phyloP scores from a whole-genome alignment of 1,140 invertebrate species.

The Drosophila ananassae region DNA sequence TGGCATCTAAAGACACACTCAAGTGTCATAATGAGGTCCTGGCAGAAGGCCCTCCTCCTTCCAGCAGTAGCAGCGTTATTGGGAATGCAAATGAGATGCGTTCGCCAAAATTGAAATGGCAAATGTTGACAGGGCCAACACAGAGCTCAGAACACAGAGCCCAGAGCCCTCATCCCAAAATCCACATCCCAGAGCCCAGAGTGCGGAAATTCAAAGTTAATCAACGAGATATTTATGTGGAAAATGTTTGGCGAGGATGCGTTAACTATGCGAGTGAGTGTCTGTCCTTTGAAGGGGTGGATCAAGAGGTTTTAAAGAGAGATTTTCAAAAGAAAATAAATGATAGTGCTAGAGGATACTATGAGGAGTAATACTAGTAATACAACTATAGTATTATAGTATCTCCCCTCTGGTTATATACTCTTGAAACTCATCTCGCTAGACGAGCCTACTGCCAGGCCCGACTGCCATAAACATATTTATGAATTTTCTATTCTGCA shows the following conservation, averaged over 20 bases:
- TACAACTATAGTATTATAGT: no score
- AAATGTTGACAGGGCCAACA: slow-evolving; percentile 60
- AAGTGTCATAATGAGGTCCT: slow-evolving; percentile 53
- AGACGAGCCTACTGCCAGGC: slow-evolving; percentile 6
- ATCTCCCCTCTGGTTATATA: not conserved
- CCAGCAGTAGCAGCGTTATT: slow-evolving; percentile 25
- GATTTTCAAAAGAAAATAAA: no score
- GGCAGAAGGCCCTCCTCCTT: not conserved
- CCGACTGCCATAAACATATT: slow-evolving; percentile 49
- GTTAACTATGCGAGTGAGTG: slow-evolving; percentile 26
- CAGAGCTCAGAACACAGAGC: not conserved
- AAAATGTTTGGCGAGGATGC: slow-evolving; percentile 34
- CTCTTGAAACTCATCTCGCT: slow-evolving; percentile 7
- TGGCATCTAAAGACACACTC: not conserved
- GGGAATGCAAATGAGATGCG: slow-evolving; percentile 63
- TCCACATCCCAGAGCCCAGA: not conserved
- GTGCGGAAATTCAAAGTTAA: slow-evolving; percentile 57
- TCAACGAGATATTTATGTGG: slow-evolving; percentile 66
- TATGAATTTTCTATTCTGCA: slow-evolving; percentile 63
- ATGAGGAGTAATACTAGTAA: no score
- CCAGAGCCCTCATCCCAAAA: no score
- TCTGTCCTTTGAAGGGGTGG: slow-evolving; percentile 6
- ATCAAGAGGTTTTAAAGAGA: slow-evolving; percentile 12
- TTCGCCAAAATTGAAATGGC: slow-evolving; percentile 64
- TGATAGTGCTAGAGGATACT: no score